Percentiles rank a stretch among this genome's conserved stretches.
Conservation (phyloP, 1,140 invertebrate species). For the Orussus abietinus region DNA sequence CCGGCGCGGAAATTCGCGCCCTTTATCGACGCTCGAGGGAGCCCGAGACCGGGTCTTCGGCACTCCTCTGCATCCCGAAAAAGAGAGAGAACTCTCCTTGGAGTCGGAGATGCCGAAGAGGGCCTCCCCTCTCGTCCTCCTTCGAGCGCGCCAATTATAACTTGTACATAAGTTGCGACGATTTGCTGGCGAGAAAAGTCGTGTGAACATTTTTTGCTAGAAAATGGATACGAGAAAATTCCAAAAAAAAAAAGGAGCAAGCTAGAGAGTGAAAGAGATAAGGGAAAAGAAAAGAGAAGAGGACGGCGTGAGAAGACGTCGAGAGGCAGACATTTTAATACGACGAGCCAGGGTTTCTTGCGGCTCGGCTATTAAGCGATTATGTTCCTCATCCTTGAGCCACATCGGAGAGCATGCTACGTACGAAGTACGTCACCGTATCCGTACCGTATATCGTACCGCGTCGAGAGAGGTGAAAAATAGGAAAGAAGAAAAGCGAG, state of each 20-base stretch:
- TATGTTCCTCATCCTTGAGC: too few species aligned
- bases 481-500: slow-evolving; percentile 10
- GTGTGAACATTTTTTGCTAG: slow-evolving; percentile 11
- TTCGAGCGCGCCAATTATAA: slow-evolving; percentile 22
- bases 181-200: slow-evolving; percentile 12
- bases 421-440: too few species aligned
- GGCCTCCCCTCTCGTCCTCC: too few species aligned
- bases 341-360: slow-evolving; percentile 5
- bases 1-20: too few species aligned
- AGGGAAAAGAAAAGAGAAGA: slow-evolving; percentile 2
- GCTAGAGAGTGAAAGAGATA: not conserved
- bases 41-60: too few species aligned
- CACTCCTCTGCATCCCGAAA: too few species aligned
- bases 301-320: slow-evolving; percentile 1
- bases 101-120: too few species aligned
- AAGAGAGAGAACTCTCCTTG: too few species aligned
- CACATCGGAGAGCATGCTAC: too few species aligned
- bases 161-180: slow-evolving; percentile 25
- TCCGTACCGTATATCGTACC: too few species aligned
- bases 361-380: too few species aligned
- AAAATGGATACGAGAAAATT: slow-evolving; percentile 4
- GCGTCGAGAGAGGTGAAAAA: slow-evolving; percentile 5
- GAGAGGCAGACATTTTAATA: not conserved
- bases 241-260: slow-evolving; percentile 5
- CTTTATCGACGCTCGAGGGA: too few species aligned